Base-by-base conservation (phyloP, 2,797 vertebrate genomes). In the Tadarida brasiliensis region DNA sequence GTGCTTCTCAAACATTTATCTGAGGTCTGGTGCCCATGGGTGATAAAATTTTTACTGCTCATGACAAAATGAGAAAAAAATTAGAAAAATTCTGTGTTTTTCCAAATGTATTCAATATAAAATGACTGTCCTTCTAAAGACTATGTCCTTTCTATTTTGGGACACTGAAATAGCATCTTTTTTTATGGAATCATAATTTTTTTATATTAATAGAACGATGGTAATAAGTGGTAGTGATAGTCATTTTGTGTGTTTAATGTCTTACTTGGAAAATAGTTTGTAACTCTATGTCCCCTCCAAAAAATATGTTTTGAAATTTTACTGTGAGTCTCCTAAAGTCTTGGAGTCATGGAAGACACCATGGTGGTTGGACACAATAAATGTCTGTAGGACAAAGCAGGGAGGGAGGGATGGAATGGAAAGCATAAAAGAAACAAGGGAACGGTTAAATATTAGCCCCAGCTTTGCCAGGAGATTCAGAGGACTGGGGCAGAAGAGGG, bases 121-220 rank as follows among this genome's bases (percentile, higher is more conserved):
- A 96, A 95, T 84, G 74, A 83, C 74, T 96, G 65, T 81, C 85
- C 67, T 96, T 89, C 77, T 94, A 87, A 96, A 96, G 71, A 88
- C 93, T 81, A 30, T 78, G 83, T 77, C 73, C 85, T 92, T 90
- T 92, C 83, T 96, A 93, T 96, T 97, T 88, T 82, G 71, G 73
- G 90, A 91, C 77, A 80, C 54, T 59, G 44, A 96, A 93, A 94
- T 93, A 92, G 56, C 90, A 76, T 89, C 39, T 44, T 92, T 94
- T 91, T 89, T 51, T 19, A 22, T 76, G 49, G 49, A 76, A 76
- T 28, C 28, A 76, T 76, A 30, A 49, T 87, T 87, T 83, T 83
- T 87, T 92, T 94, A n/a, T 91, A 83, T 91, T 91, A 81, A 80
- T 90, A 76, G 92, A 94, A 94, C 3, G 7, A 80, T 86, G 80